A percentile compares a stretch with the other conserved stretches of the same genome.
Evolutionary conservation across 2,113 vertebrate genomes (phyloP).

Genomic region (Caretta caretta): DNA sequence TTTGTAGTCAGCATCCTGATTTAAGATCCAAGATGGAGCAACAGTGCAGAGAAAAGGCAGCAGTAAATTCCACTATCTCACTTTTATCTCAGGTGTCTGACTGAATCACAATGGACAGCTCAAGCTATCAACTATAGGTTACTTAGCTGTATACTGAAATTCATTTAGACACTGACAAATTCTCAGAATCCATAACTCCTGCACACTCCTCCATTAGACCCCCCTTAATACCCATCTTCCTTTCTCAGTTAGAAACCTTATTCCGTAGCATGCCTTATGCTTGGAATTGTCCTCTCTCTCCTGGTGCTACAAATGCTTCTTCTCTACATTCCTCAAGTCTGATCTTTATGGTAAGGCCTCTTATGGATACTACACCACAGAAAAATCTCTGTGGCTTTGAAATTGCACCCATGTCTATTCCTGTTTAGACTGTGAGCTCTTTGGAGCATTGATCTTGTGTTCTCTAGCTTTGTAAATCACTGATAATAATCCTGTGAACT

Average conservation of each 20-base stretch:
- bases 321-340: not conserved
- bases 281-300: not conserved
- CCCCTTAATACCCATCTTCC: slow-evolving; percentile 19
- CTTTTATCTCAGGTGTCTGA: slow-evolving; percentile 61
- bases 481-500: slow-evolving; percentile 20
- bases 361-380: not conserved
- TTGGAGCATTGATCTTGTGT: not conserved
- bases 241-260: slow-evolving; percentile 43
- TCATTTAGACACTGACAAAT: slow-evolving; percentile 59
- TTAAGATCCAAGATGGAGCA: slow-evolving; percentile 69
- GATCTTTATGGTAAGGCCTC: not conserved
- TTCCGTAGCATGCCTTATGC: not conserved
- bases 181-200: not conserved
- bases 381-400: not conserved
- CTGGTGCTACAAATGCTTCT: not conserved
- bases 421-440: not conserved
- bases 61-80: slow-evolving; percentile 45
- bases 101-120: slow-evolving; percentile 49
- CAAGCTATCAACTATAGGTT: slow-evolving; percentile 36
- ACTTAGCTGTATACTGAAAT: slow-evolving; percentile 38
- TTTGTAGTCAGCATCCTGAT: slow-evolving; percentile 70
- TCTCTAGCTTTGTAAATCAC: not conserved
- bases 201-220: slow-evolving; percentile 61
- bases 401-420: not conserved
- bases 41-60: slow-evolving; percentile 55